Percentiles rank a stretch among this genome's conserved stretches.
phyloP scores from a whole-genome alignment of 2,797 vertebrate genomes.

The Mormyrus hasselquistii region DNA sequence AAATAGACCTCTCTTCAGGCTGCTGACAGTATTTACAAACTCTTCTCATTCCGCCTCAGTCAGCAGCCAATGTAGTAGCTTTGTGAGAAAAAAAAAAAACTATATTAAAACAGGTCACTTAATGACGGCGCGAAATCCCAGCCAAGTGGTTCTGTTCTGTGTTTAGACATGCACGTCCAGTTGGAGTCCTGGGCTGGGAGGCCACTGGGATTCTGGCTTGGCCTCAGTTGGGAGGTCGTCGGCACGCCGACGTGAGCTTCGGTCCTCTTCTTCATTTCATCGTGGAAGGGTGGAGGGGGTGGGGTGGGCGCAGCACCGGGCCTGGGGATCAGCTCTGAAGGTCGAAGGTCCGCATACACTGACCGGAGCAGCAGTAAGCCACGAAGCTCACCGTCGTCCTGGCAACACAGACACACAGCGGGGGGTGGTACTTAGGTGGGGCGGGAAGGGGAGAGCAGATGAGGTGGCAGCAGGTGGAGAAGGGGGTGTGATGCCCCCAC shows the following conservation, averaged over 20 bases:
- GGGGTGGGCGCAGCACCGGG: neutral
- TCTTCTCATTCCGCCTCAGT: neutral
- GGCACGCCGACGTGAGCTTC: neutral
- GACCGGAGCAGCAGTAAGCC: conserved; percentile 71
- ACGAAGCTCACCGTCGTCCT: conserved; percentile 69
- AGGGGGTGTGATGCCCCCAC: conserved; percentile 1
- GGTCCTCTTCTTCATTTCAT: neutral
- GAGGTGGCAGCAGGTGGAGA: neutral
- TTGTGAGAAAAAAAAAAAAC: neutral
- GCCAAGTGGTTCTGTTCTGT: neutral
- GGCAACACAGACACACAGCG: neutral
- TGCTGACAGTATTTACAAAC: conserved; percentile 21
- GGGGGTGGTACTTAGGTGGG: neutral
- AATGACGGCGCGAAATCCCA: neutral
- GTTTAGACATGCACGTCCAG: neutral
- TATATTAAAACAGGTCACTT: neutral
- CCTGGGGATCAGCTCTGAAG: conserved; percentile 55
- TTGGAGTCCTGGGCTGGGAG: neutral
- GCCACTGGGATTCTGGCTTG: neutral
- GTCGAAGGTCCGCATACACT: conserved; percentile 62
- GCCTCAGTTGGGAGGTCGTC: neutral
- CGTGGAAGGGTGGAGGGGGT: neutral
- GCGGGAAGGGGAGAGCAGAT: neutral
- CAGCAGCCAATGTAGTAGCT: neutral
- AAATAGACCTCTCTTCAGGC: conserved; percentile 48